Conservation (phyloP, 2,888 invertebrate genomes). For the Eristalinus aeneus region DNA sequence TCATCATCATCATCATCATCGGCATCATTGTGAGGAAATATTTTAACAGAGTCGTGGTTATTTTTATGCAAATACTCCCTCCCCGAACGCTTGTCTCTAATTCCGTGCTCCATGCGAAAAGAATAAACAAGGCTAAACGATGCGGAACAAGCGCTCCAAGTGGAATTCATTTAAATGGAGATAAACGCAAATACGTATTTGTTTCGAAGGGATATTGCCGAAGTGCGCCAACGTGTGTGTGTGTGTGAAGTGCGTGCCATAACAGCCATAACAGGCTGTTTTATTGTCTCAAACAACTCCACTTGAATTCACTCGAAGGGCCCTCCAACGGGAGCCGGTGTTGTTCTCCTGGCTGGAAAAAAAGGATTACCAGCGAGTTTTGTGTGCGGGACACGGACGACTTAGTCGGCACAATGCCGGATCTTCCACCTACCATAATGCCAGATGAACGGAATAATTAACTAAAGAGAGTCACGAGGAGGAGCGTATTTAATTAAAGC, state of each 20-base stretch:
- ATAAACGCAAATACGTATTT: slow-evolving; percentile 46
- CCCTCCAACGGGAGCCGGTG: slow-evolving; percentile 23
- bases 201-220: not conserved
- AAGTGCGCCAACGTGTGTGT: not conserved
- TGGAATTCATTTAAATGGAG: slow-evolving; percentile 57
- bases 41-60: slow-evolving; percentile 15
- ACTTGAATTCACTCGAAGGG: slow-evolving; percentile 48
- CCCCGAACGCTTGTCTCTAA: slow-evolving; percentile 37
- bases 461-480: slow-evolving; percentile 36
- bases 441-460: slow-evolving; percentile 67
- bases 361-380: slow-evolving; percentile 35
- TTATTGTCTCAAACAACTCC: slow-evolving; percentile 64
- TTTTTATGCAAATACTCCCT: slow-evolving; percentile 60
- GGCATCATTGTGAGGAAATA: not conserved
- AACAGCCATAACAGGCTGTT: slow-evolving; percentile 48
- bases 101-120: slow-evolving; percentile 50
- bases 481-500: slow-evolving; percentile 59
- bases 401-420: slow-evolving; percentile 33
- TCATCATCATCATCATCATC: not conserved
- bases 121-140: slow-evolving; percentile 61
- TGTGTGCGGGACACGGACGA: not conserved
- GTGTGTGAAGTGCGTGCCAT: slow-evolving; percentile 21
- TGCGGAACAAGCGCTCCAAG: slow-evolving; percentile 55
- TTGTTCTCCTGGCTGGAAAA: slow-evolving; percentile 10
- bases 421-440: slow-evolving; percentile 13